Conservation (phyloP, 1,140 invertebrate genomes). For the Archegozetes longisetosus region DNA sequence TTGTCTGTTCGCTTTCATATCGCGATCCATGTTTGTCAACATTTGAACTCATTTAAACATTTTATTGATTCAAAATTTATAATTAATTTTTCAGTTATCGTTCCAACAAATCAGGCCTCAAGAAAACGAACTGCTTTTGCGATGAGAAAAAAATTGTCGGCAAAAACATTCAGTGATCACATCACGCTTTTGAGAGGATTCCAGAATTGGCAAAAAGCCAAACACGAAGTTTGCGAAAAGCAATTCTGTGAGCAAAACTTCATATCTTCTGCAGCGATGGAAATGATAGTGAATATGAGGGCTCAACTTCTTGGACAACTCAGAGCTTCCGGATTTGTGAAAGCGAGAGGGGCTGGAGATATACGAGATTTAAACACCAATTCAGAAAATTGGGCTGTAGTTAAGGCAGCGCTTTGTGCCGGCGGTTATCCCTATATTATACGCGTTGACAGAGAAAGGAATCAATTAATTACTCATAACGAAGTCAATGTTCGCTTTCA, state of each 20-base stretch:
- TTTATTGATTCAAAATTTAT: neutral
- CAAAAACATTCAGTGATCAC: constrained; percentile 72
- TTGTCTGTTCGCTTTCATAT: constrained; percentile 67
- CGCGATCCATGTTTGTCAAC: constrained; percentile 43
- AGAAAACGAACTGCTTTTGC: constrained; percentile 34
- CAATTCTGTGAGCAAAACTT: constrained; percentile 63
- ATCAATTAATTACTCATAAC: constrained; percentile 28
- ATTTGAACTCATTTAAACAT: neutral
- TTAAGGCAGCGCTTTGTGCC: constrained; percentile 71
- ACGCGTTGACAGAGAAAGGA: constrained; percentile 41
- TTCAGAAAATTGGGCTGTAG: constrained; percentile 74
- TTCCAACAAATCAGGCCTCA: neutral
- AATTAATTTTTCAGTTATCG: neutral
- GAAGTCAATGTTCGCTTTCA: constrained; percentile 47
- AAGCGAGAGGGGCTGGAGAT: constrained; percentile 45
- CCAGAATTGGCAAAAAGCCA: constrained; percentile 45
- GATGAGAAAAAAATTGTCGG: constrained; percentile 50
- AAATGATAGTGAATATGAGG: constrained; percentile 53
- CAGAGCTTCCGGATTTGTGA: constrained; percentile 64
- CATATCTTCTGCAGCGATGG: constrained; percentile 49
- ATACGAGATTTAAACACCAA: constrained; percentile 62
- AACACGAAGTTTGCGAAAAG: constrained; percentile 46
- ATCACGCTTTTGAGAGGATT: constrained; percentile 69
- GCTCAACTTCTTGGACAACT: constrained; percentile 65
- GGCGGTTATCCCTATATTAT: constrained; percentile 78